phyloP scores from a whole-genome alignment of 1,140 invertebrate genomes.

The Patella vulgata region DNA sequence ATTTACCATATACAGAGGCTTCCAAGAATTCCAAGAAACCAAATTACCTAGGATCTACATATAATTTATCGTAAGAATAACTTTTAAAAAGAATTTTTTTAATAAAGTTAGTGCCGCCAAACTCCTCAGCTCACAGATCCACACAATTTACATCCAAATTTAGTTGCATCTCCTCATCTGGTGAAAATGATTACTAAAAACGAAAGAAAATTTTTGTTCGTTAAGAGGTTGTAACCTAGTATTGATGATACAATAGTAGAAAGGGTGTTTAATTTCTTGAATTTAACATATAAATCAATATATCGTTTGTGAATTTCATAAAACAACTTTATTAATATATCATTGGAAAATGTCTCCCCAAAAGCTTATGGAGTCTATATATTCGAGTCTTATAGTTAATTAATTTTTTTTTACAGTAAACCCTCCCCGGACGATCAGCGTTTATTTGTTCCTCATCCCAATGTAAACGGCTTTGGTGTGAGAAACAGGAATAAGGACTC shows the following conservation, averaged over 20 bases:
- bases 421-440: conserved; percentile 34
- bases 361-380: no score
- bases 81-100: neutral
- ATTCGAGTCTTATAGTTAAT: no score
- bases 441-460: conserved; percentile 18
- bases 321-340: no score
- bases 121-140: neutral
- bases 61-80: conserved; percentile 47
- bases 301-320: no score
- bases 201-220: no score
- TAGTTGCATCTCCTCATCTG: neutral
- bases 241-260: no score
- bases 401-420: conserved; percentile 13
- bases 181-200: no score
- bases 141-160: neutral
- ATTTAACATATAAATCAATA: no score
- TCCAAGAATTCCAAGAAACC: conserved; percentile 45
- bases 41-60: conserved; percentile 54
- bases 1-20: conserved; percentile 56
- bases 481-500: conserved; percentile 17
- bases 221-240: no score
- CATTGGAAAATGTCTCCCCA: no score
- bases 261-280: no score
- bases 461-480: conserved; percentile 5
- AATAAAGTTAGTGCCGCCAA: neutral